Base-by-base conservation (phyloP, 2,888 invertebrate species). In the Tinea semifulvella region DNA sequence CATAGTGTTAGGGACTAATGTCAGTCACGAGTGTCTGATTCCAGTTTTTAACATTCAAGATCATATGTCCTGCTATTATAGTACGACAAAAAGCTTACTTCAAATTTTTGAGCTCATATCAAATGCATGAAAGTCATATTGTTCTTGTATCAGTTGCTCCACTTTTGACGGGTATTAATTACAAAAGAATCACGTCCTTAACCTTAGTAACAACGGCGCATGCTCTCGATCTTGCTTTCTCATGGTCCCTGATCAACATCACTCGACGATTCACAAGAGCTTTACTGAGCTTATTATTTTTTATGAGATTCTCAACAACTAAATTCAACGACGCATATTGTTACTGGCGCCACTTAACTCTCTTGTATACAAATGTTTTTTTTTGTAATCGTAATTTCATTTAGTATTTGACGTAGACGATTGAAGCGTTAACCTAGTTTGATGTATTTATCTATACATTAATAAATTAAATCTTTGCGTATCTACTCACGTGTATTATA, bases 201-300 rank as follows among this genome's bases (percentile, higher is more conserved):
- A 35, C 11, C 35, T 35, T 14, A 35, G 8, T 18, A 36, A 18
- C n/a, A n/a, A n/a, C 18, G 36, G 18, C 36, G 16, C 36, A 36
- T 18, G 16, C 36, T 16, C 36, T 61, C 52, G 56, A n/a, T n/a
- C n/a, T n/a, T n/a, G n/a, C n/a, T n/a, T n/a, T n/a, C n/a, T n/a
- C n/a, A n/a, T n/a, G n/a, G n/a, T 58, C 57, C 43, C 56, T 65
- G 72, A 71, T 70, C 63, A 54, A 68, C 60, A 75, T 70, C 59
- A 56, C 58, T 56, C 56, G 53, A 53, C 53, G 56, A 56, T 53
- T 10, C 28, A 28, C 7, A 28, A 28, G n/a, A 28, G 8, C 17
- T 40, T 40, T n/a, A 18, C 69, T 68, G 55, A 62, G 60, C 72
- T 73, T 77, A 76, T 77, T 77, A 76, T 77, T 76, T 77, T 79